These are phyloP conservation scores for Noctua comes DNA, from an alignment of 2,888 invertebrate species.

Conservation along the genomic window DNA sequence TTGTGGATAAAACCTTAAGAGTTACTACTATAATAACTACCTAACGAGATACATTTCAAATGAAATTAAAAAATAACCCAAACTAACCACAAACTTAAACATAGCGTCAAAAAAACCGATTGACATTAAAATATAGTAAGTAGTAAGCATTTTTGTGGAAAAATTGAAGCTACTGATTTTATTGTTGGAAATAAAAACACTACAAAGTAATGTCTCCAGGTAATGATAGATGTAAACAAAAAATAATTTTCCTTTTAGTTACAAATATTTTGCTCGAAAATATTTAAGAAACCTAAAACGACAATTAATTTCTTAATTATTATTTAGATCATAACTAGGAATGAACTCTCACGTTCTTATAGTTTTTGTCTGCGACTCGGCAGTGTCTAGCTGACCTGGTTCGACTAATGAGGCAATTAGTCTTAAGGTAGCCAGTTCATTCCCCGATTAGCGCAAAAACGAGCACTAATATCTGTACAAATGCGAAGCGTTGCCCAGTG, in stretches of 20 bases:
- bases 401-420: slow-evolving; percentile 24
- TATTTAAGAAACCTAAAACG: neutral
- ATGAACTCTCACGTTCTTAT: neutral
- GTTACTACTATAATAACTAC: neutral
- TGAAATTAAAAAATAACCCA: neutral
- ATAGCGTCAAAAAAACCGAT: neutral
- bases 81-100: neutral
- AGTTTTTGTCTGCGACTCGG: neutral
- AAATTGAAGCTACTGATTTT: neutral
- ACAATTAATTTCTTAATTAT: neutral
- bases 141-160: neutral
- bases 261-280: no score
- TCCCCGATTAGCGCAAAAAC: slow-evolving; percentile 33
- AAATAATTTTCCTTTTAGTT: no score
- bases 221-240: neutral
- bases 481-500: slow-evolving; percentile 14
- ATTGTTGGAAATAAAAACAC: neutral
- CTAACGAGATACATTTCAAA: neutral
- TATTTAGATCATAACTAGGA: neutral
- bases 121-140: neutral
- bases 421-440: neutral
- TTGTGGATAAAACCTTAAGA: neutral
- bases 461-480: slow-evolving; percentile 28
- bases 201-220: neutral
- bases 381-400: slow-evolving; percentile 18